Conservation (phyloP, 1,140 invertebrate genomes). For the Manduca sexta region DNA sequence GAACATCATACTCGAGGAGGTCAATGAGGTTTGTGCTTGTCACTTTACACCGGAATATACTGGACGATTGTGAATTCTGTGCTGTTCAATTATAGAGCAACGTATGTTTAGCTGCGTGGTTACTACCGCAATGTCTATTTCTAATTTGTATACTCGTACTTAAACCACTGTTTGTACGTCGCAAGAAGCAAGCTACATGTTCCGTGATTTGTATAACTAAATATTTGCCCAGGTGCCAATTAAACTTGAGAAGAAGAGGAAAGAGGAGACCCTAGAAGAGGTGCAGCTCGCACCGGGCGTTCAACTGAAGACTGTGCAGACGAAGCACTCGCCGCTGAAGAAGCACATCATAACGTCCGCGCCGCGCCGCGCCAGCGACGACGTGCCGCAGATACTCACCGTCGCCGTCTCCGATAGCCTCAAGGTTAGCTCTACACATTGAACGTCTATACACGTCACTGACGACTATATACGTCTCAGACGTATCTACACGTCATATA, state of each 20-base stretch:
- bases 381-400: constrained; percentile 50
- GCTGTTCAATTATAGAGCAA: too few species aligned
- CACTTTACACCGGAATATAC: too few species aligned
- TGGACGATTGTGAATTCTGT: too few species aligned
- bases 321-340: constrained; percentile 47
- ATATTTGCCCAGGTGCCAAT: constrained; percentile 16
- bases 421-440: constrained; percentile 30
- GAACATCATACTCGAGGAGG: constrained; percentile 44
- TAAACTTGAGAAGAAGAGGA: constrained; percentile 32
- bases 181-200: too few species aligned
- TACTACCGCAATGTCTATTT: too few species aligned
- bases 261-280: constrained; percentile 33
- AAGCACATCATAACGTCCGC: constrained; percentile 49
- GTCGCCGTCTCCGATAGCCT: constrained; percentile 61
- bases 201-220: too few species aligned
- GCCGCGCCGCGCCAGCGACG: constrained; percentile 13
- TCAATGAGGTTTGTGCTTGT: constrained; percentile 33
- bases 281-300: constrained; percentile 32
- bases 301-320: constrained; percentile 38
- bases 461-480: too few species aligned
- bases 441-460: neutral
- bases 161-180: too few species aligned
- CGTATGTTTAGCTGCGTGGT: too few species aligned
- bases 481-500: too few species aligned
- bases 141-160: too few species aligned